Evolutionary conservation across 2,797 vertebrate species (phyloP).

Genomic region (Sphenodon punctatus): DNA sequence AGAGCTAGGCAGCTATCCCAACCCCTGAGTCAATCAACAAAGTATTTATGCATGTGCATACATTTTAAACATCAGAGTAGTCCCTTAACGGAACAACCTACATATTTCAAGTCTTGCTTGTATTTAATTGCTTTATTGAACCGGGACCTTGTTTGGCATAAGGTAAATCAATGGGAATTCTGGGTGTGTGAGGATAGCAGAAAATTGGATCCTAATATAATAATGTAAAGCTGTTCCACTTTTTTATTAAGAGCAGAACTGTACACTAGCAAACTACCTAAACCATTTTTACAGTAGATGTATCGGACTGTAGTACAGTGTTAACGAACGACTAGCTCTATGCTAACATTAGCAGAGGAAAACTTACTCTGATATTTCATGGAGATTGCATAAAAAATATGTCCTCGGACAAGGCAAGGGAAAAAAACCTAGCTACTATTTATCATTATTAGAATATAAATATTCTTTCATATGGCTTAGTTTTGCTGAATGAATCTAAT

Average conservation of each 20-base stretch:
- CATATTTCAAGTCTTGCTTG: constrained; percentile 43
- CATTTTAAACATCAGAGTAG: too few relatives aligned
- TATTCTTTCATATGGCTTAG: background rate
- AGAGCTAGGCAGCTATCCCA: background rate
- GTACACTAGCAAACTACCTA: background rate
- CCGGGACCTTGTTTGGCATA: constrained; percentile 38
- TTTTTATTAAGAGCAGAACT: background rate
- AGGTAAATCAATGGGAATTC: background rate
- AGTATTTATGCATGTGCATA: constrained; percentile 55
- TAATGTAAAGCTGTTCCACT: background rate
- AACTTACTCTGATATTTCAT: background rate
- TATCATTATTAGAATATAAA: background rate
- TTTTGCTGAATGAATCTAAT: background rate
- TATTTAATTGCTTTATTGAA: constrained; percentile 54
- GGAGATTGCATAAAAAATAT: background rate
- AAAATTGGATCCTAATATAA: background rate
- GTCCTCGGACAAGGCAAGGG: background rate
- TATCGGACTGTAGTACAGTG: background rate
- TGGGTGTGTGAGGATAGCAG: background rate
- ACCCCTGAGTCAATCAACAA: background rate
- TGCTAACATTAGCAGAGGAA: background rate
- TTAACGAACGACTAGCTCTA: background rate
- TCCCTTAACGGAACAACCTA: constrained; percentile 10
- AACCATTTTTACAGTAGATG: background rate
- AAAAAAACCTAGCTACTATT: background rate